A percentile compares a stretch with the other conserved stretches of the same genome.
Evolutionary conservation across 2,888 invertebrate genomes (phyloP).

Genomic region (Unio pictorum): DNA sequence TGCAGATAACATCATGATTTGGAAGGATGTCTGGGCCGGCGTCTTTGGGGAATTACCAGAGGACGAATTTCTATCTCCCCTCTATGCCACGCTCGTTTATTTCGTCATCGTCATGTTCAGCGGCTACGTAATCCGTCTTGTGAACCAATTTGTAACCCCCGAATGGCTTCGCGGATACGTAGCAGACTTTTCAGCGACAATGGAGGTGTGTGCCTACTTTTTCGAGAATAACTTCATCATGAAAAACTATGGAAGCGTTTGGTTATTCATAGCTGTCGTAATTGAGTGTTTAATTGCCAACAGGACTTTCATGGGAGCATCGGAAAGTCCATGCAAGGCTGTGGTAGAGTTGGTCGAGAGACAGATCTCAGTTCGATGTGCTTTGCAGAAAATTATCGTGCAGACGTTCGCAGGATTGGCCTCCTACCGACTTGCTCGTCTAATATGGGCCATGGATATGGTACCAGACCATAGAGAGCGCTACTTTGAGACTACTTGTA

Average conservation of each 20-base stretch:
- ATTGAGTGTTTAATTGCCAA: constrained; percentile 56
- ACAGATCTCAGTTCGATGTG: constrained; percentile 32
- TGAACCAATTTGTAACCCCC: constrained; percentile 41
- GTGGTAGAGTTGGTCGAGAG: constrained; percentile 42
- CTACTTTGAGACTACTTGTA: constrained; percentile 46
- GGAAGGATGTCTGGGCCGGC: constrained; percentile 21
- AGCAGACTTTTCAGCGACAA: constrained; percentile 57
- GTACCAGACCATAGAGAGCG: constrained; percentile 61
- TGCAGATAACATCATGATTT: constrained; percentile 19
- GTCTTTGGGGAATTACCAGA: constrained; percentile 31
- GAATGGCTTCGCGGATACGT: constrained; percentile 39
- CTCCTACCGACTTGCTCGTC: constrained; percentile 56
- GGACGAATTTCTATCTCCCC: constrained; percentile 52
- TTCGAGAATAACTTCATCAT: constrained; percentile 65
- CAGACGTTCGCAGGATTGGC: constrained; percentile 57
- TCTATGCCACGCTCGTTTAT: constrained; percentile 54
- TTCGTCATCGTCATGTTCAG: constrained; percentile 49
- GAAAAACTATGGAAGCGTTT: constrained; percentile 55
- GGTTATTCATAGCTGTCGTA: constrained; percentile 54
- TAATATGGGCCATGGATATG: constrained; percentile 62
- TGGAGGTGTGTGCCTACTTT: constrained; percentile 64
- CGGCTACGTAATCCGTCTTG: constrained; percentile 45
- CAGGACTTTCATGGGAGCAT: constrained; percentile 58
- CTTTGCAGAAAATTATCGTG: constrained; percentile 41
- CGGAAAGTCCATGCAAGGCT: constrained; percentile 61